Base-by-base conservation (phyloP, 1,140 invertebrate species). In the Pinna nobilis region DNA sequence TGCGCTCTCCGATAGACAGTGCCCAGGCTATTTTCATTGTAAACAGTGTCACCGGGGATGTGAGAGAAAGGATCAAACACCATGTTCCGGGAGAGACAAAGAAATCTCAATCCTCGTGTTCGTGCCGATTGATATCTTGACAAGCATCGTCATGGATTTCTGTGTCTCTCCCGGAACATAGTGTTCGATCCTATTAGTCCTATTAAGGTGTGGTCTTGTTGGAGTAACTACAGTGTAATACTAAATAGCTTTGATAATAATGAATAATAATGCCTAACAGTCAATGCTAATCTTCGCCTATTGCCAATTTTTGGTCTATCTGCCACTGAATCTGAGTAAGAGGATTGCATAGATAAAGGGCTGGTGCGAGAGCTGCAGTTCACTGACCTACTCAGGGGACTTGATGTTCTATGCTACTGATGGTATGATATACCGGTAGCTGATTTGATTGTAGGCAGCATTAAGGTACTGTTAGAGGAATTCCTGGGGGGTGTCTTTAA, bases 401-500 rank as follows among this genome's bases (percentile, higher is more conserved):
- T 77, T 3, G 37, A 59, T 5, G 39, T 44, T 49, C 49, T 49
- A n/a, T n/a, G n/a, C 25, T 32, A 33, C 23, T 25, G 53, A 2
- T 63, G 37, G n/a, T 33, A 30, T 35, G 73, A 76, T 13, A 66
- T n/a, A n/a, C n/a, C n/a, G n/a, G n/a, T 67, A 20, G 32, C 77
- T 50, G 77, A 76, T n/a, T 82, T 75, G 20, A 79, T 77, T 18
- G 73, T 69, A 33, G 73, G 70, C 11, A 77, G 37, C 47, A 18
- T 37, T 33, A 75, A 13, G 35, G 59, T 65, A 35, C 47, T 69
- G 39, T 63, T 39, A 13, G 59, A 44, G 30, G 37, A 5, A 20
- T 59, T 30, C 30, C 49, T 55, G 15, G 59, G 18, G 18, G 39
- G 23, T 41, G 47, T 33, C 25, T 50, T 61, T 28, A 35, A 30